Base-by-base conservation (phyloP, 1,140 invertebrate species). In the Drosophila oshimai region DNA sequence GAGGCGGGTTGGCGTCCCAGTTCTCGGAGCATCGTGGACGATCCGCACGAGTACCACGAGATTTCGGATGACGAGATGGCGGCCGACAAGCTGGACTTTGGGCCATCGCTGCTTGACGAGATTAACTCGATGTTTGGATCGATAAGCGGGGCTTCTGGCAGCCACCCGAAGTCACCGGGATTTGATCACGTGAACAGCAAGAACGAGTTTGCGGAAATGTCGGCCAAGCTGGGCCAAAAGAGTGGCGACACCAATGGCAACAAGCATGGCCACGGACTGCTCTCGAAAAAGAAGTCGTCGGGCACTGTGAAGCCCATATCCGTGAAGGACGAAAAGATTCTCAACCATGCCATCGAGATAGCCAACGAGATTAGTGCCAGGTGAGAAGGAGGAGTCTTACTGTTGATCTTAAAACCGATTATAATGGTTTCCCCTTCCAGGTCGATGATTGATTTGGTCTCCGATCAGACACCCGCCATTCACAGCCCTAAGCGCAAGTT, bases 61-160 rank as follows among this genome's bases (percentile, higher is more conserved):
- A 98, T 98, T 37, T 97, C 96, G 24, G 97, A 98, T 88, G 96
- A 97, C 70, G 96, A 97, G 75, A 95, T 92, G 33, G 90, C 91
- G 71, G 91, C 69, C 6, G 83, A 90, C 69, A 94, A 93, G 91
- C 94, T 95, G 41, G 98, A 99, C 92, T 95, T 98, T 84, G 97
- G 97, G 9, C 96, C 97, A 6, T 99, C 97, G 65, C 92, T 99
- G 28, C 93, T 99, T 81, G 98, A 98, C 87, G 98, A 99, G 92
- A 98, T 99, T 94, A 97, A 99, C 89, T 96, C 97, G 53, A 97
- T 99, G 92, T 96, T 99, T 78, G 95, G 95, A 75, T 95, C 95
- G 12, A 91, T 97, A 45, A 89, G 83, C 13, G 89, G 78, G 2
- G 58, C 72, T 3, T 77, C 73, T 2, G 68, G 68, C 0, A 74